Evolutionary conservation across 2,113 vertebrate species (phyloP).

Genomic region (human (Homo sapiens)): DNA sequence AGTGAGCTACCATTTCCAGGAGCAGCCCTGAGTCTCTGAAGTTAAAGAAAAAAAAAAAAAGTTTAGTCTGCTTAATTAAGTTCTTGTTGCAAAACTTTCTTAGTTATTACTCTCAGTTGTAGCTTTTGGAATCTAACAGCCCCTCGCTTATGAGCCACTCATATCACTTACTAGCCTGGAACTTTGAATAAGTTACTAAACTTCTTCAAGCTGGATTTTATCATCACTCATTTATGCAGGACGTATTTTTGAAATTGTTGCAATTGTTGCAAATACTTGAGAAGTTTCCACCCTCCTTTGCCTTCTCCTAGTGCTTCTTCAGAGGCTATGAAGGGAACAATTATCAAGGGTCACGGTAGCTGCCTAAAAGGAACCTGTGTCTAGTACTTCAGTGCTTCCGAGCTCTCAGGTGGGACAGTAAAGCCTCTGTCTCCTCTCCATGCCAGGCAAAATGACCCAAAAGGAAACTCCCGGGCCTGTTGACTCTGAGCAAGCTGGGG

Average conservation of each 20-base stretch:
- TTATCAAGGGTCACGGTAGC: neutral
- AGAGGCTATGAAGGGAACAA: neutral
- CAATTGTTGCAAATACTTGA: neutral
- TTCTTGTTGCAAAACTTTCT: neutral
- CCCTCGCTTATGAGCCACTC: neutral
- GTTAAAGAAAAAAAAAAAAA: neutral
- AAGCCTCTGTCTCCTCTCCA: neutral
- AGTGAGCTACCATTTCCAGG: neutral
- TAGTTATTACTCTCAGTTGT: neutral
- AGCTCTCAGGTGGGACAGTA: neutral
- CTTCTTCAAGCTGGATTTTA: neutral
- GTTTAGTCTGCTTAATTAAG: neutral
- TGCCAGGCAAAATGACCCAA: accelerated
- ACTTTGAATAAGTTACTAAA: neutral
- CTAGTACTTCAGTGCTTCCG: accelerated
- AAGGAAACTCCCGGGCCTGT: accelerated
- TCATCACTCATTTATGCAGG: neutral
- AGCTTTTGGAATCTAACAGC: neutral
- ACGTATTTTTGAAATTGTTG: neutral
- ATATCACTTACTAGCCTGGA: neutral
- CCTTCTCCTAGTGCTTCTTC: neutral
- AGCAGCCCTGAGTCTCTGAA: neutral
- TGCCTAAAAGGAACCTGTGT: neutral
- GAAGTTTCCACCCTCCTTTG: neutral
- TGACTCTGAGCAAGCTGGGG: too few relatives aligned